Evolutionary conservation across 2,888 invertebrate species (phyloP).

Genomic region (Colletes collaris): DNA sequence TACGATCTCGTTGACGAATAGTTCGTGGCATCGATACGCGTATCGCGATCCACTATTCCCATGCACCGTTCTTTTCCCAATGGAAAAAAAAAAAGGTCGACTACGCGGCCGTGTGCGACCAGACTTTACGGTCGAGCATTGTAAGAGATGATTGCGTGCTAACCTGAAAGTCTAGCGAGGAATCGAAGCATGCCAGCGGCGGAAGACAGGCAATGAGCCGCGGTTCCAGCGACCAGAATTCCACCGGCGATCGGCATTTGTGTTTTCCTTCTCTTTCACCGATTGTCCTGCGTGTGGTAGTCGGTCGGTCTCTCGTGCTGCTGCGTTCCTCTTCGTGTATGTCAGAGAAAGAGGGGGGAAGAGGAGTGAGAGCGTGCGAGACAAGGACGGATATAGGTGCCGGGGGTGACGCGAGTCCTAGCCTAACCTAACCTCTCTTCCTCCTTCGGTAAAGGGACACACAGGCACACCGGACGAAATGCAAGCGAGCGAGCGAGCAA

Average conservation of each 20-base stretch:
- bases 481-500: constrained; percentile 10
- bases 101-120: constrained; percentile 16
- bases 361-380: constrained; percentile 8
- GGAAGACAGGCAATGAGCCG: constrained; percentile 75
- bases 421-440: constrained; percentile 70
- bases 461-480: constrained; percentile 52
- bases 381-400: constrained; percentile 40
- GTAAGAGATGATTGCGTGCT: constrained; percentile 76
- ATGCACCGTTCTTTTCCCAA: constrained; percentile 4
- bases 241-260: constrained; percentile 78
- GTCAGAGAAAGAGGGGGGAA: constrained; percentile 43
- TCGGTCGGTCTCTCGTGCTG: constrained; percentile 42
- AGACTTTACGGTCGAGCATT: constrained; percentile 19
- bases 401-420: constrained; percentile 62
- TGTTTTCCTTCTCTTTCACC: constrained; percentile 61
- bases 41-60: constrained; percentile 13
- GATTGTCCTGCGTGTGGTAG: constrained; percentile 56
- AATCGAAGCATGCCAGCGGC: constrained; percentile 82
- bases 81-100: constrained; percentile 8
- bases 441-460: constrained; percentile 51
- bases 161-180: constrained; percentile 86
- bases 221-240: constrained; percentile 76
- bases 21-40: constrained; percentile 7
- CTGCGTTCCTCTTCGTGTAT: constrained; percentile 48
- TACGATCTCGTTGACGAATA: constrained; percentile 19